A percentile compares a stretch with the other conserved stretches of the same genome.
phyloP scores from a whole-genome alignment of 2,888 invertebrate species.

The Macrophya annulata region DNA sequence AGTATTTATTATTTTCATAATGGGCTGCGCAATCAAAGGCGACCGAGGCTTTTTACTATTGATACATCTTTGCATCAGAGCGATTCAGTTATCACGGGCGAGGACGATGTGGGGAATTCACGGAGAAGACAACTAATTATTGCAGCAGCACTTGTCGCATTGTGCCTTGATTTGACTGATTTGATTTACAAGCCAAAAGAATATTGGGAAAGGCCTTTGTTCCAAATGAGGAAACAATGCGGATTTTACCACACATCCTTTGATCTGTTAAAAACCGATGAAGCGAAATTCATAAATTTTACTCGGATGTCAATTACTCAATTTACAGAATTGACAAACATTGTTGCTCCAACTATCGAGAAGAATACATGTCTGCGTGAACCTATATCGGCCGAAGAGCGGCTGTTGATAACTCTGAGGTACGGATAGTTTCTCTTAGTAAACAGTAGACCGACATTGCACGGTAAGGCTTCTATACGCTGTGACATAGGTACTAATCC shows the following conservation, averaged over 20 bases:
- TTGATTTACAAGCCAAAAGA: neutral
- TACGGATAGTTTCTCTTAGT: neutral
- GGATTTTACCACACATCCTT: neutral
- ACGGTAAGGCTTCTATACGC: neutral
- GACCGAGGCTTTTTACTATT: neutral
- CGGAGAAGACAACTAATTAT: neutral
- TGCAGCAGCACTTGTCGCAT: neutral
- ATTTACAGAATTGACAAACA: slow-evolving; percentile 1
- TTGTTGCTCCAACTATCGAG: neutral
- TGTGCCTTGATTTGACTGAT: slow-evolving; percentile 1
- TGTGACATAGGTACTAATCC: neutral
- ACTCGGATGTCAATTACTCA: neutral
- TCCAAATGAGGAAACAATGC: neutral
- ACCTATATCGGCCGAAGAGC: neutral
- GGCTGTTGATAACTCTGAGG: slow-evolving; percentile 5
- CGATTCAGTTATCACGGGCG: neutral
- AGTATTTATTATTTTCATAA: neutral
- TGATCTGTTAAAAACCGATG: neutral
- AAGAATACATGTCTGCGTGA: neutral
- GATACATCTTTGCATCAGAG: neutral
- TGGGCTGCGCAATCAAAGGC: neutral
- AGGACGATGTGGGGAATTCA: neutral
- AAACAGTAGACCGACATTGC: neutral
- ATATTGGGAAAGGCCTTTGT: neutral
- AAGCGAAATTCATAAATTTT: neutral